Percentiles rank a stretch among this genome's conserved stretches.
Evolutionary conservation across 2,888 invertebrate species (phyloP).

Genomic region (Helleia helle): DNA sequence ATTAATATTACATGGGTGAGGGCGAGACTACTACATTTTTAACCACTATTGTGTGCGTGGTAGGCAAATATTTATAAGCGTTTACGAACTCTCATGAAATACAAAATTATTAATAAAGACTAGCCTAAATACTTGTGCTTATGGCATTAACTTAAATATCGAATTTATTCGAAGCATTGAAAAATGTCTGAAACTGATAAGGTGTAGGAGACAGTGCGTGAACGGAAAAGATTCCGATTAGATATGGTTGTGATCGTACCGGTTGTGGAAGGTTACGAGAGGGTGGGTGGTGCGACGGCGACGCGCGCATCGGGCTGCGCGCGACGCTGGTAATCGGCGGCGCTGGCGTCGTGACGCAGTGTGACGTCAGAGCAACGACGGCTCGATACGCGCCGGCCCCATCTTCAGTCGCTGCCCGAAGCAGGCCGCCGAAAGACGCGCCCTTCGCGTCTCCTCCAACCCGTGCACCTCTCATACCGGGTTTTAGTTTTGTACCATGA

Average conservation of each 20-base stretch:
- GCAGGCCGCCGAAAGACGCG: conserved; percentile 66
- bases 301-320: conserved; percentile 37
- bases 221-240: conserved; percentile 40
- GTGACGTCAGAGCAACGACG: conserved; percentile 81
- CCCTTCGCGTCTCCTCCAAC: conserved; percentile 56
- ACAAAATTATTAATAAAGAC: too few species aligned
- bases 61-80: too few species aligned
- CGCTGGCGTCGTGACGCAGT: conserved; percentile 77
- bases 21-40: too few species aligned
- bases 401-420: conserved; percentile 74
- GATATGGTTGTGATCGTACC: conserved; percentile 52
- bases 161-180: too few species aligned
- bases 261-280: conserved; percentile 63
- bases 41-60: too few species aligned
- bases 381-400: conserved; percentile 76
- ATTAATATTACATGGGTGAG: too few species aligned
- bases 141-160: too few species aligned
- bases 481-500: conserved; percentile 69
- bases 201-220: conserved; percentile 24
- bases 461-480: conserved; percentile 65
- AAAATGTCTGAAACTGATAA: conserved; percentile 16
- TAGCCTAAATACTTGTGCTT: too few species aligned
- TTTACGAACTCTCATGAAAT: too few species aligned
- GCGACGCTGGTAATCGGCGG: conserved; percentile 56
- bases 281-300: conserved; percentile 47